These are phyloP conservation scores for Octomys mimax DNA, from an alignment of 2,797 vertebrate genomes.

Conservation along the genomic window DNA sequence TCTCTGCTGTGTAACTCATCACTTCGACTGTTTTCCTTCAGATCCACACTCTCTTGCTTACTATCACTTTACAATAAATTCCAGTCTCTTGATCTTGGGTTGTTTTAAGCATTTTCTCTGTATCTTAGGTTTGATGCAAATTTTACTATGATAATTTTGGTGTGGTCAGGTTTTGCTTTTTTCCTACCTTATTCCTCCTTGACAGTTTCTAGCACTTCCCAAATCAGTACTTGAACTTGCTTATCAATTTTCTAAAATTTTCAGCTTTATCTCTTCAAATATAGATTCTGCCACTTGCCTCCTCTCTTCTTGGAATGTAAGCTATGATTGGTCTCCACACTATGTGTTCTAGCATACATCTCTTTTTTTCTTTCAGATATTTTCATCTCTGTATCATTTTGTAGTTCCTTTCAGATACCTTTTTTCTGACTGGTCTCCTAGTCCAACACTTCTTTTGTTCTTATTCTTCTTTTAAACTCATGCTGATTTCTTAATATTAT, in stretches of 20 bases:
- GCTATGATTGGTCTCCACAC: not conserved
- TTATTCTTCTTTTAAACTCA: constrained; percentile 26
- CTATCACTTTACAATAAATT: not conserved
- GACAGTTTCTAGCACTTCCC: not conserved
- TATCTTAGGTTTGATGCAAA: not conserved
- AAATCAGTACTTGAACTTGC: not conserved
- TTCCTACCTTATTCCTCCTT: not conserved
- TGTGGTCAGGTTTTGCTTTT: not conserved
- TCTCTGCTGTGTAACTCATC: not conserved
- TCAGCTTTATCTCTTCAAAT: not conserved
- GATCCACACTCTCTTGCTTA: not conserved
- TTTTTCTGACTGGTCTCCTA: not conserved
- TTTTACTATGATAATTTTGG: not conserved
- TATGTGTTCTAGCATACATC: not conserved
- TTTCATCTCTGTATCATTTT: constrained; percentile 22
- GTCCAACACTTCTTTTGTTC: not conserved
- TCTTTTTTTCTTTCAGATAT: not conserved
- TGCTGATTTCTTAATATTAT: not conserved
- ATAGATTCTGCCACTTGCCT: not conserved
- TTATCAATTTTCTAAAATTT: not conserved
- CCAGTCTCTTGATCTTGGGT: not conserved
- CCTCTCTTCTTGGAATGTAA: not conserved
- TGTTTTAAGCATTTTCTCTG: not conserved
- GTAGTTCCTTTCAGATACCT: not conserved
- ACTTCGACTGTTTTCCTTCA: not conserved